These are phyloP conservation scores for Eptesicus fuscus DNA, from an alignment of 2,113 vertebrate species.

Conservation along the genomic window DNA sequence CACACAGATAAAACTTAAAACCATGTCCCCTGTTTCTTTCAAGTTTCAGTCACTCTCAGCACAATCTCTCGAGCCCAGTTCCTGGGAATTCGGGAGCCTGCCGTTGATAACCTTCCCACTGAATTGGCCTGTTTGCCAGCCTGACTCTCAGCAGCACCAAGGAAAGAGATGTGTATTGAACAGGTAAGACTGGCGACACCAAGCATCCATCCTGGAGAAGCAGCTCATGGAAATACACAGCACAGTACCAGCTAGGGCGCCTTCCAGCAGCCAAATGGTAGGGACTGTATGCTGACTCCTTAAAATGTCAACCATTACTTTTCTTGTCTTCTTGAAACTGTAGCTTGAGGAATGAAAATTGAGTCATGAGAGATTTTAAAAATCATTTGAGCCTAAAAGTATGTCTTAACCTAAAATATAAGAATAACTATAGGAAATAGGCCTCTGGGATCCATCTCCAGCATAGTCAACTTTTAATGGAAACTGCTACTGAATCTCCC, in stretches of 20 bases:
- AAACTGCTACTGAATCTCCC: no score
- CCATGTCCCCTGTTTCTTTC: neutral
- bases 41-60: neutral
- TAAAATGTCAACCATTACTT: slow-evolving; percentile 27
- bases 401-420: neutral
- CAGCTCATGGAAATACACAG: neutral
- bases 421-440: neutral
- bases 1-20: slow-evolving; percentile 17
- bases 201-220: neutral
- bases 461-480: no score
- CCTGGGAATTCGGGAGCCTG: neutral
- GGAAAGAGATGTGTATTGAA: slow-evolving; percentile 33
- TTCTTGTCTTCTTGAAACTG: neutral
- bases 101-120: neutral
- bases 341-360: neutral
- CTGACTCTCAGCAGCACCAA: neutral
- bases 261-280: neutral
- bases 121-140: neutral
- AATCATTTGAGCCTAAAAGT: slow-evolving; percentile 34
- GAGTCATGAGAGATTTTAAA: slow-evolving; percentile 18
- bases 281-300: slow-evolving; percentile 15
- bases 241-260: neutral
- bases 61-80: neutral
- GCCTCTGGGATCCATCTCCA: no score
- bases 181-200: slow-evolving; percentile 52